Percentiles rank a stretch among this genome's conserved stretches.
Evolutionary conservation across 2,113 vertebrate genomes (phyloP).

Genomic region (Zosterops hypoxanthus): DNA sequence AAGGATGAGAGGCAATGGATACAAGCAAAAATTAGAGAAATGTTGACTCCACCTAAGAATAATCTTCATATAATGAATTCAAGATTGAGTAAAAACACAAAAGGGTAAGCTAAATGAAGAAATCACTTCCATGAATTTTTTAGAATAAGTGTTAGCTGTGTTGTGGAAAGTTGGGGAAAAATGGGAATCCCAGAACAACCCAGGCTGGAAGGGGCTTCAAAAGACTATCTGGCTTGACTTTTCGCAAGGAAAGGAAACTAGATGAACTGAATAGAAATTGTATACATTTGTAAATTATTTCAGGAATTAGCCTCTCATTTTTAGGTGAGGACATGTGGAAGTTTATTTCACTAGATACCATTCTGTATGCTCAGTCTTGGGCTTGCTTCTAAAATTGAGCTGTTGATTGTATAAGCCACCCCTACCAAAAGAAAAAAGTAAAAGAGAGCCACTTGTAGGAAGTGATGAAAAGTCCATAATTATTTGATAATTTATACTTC

Average conservation of each 20-base stretch:
- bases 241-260: rapidly evolving
- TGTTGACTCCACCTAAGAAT: neutral
- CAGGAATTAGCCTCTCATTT: neutral
- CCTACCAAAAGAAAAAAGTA: neutral
- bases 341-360: neutral
- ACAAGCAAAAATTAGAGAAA: neutral
- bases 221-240: neutral
- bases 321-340: neutral
- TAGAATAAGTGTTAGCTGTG: neutral
- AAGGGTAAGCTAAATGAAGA: neutral
- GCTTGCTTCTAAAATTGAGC: neutral
- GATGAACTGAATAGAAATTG: neutral
- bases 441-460: neutral
- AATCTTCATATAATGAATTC: neutral
- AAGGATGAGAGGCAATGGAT: neutral
- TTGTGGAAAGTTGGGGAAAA: neutral
- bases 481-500: conserved; percentile 26
- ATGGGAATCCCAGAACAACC: neutral
- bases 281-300: neutral
- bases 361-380: neutral
- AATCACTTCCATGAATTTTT: neutral
- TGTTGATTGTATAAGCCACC: neutral
- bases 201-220: neutral
- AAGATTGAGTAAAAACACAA: neutral
- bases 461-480: conserved; percentile 45